Conservation (phyloP, 2,797 vertebrate genomes). For the Cephalopachus bancanus region DNA sequence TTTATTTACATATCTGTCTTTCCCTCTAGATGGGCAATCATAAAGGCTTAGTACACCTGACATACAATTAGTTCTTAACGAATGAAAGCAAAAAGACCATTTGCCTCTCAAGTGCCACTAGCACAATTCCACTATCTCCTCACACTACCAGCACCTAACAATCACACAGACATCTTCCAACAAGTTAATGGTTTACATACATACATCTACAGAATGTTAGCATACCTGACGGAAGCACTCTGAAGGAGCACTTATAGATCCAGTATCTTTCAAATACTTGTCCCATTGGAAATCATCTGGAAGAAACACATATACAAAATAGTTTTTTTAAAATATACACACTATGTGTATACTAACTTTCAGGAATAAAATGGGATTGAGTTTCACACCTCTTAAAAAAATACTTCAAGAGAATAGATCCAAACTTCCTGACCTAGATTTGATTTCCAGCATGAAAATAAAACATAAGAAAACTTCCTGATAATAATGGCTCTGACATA, state of each 20-base stretch:
- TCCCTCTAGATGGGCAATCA: constrained; percentile 44
- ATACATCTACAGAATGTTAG: constrained; percentile 54
- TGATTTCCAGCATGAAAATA: constrained; percentile 28
- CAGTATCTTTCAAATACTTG: constrained; percentile 96
- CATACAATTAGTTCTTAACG: constrained; percentile 63
- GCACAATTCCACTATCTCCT: constrained; percentile 53
- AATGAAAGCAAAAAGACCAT: constrained; percentile 60
- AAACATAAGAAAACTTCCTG: constrained; percentile 59
- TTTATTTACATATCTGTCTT: constrained; percentile 61
- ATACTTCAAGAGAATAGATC: constrained; percentile 41
- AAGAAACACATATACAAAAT: constrained; percentile 79
- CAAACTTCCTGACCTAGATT: constrained; percentile 61
- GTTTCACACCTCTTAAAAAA: constrained; percentile 16
- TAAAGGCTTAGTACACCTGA: constrained; percentile 43
- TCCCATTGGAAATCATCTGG: constrained; percentile 96
- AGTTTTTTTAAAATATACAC: neutral
- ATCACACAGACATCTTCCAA: constrained; percentile 37
- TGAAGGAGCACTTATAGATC: constrained; percentile 92
- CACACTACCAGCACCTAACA: constrained; percentile 40
- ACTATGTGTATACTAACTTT: constrained; percentile 25
- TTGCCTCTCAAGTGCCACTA: constrained; percentile 28
- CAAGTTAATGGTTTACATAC: constrained; percentile 29
- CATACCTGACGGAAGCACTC: constrained; percentile 97
- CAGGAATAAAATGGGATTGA: constrained; percentile 38
- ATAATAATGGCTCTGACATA: constrained; percentile 58